A percentile compares a stretch with the other conserved stretches of the same genome.
Evolutionary conservation across 2,113 vertebrate genomes (phyloP).

Genomic region (Mastomys natalensis): DNA sequence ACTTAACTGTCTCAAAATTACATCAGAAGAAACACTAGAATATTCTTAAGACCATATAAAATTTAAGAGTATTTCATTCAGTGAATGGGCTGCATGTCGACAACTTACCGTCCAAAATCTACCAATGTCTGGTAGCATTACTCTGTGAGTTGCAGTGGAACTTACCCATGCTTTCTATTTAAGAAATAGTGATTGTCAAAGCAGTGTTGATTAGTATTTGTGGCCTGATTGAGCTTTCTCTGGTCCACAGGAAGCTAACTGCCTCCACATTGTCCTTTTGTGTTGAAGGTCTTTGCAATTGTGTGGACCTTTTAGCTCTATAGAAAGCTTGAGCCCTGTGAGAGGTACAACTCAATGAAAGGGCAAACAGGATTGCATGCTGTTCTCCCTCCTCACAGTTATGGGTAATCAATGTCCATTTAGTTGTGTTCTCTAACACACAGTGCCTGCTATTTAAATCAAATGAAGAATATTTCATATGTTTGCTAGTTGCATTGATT

Average conservation of each 20-base stretch:
- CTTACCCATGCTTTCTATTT: slow-evolving; percentile 25
- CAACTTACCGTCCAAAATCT: background rate
- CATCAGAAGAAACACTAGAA: background rate
- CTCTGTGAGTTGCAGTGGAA: slow-evolving; percentile 13
- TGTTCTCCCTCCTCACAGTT: slow-evolving; percentile 14
- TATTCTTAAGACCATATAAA: background rate
- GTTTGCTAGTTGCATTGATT: slow-evolving; percentile 44
- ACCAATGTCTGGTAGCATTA: background rate
- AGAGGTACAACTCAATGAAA: slow-evolving; percentile 55
- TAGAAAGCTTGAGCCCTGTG: slow-evolving; percentile 22
- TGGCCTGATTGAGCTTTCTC: slow-evolving; percentile 22
- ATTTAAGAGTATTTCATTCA: background rate
- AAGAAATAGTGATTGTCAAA: background rate
- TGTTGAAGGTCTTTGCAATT: slow-evolving; percentile 32
- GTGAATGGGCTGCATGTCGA: background rate
- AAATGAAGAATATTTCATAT: slow-evolving; percentile 25
- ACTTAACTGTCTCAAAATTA: slow-evolving; percentile 43
- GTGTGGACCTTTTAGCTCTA: slow-evolving; percentile 43
- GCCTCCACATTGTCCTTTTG: slow-evolving; percentile 49
- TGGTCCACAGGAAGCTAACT: background rate
- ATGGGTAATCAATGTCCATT: slow-evolving; percentile 71
- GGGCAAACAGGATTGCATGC: slow-evolving; percentile 53
- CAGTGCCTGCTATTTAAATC: slow-evolving; percentile 6
- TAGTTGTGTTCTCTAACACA: slow-evolving; percentile 42
- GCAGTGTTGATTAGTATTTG: background rate